Base-by-base conservation (phyloP, 2,113 vertebrate species). In the Benitochromis conjunctus region DNA sequence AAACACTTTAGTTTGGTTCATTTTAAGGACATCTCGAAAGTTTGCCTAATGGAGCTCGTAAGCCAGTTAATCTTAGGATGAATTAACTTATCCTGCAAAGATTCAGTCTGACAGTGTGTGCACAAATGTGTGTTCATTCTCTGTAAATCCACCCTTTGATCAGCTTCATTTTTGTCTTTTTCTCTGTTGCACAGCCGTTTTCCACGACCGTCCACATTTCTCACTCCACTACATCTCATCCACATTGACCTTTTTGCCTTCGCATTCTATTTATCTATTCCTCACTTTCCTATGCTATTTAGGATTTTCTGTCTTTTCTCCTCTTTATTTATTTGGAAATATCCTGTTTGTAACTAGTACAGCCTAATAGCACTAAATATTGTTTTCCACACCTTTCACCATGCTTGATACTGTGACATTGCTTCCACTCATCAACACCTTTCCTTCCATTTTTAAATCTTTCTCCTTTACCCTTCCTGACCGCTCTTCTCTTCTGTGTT, bases 161-260 rank as follows among this genome's bases (percentile, higher is more conserved):
- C 85, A 55, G 9, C 21, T 82, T 48, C n/a, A 8, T 7, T 86
- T 58, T 71, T 24, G 3, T 76, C 80, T 76, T 64, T 43, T 38
- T 31, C 29, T 62, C 57, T 81, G 57, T 53, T 62, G 48, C 62
- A 11, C 6, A 4, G 58, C 19, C 9, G 31, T 58, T 58, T 21
- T 76, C 54, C 14, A 34, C 11, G 43, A 51, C 43, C 21, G 7
- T 43, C 13, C 56, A 31, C 84, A n/a, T 71, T 82, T 66, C 46
- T 71, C 48, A 55, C 13, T 7, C 9, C 14, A 7, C 31, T 54
- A 9, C 53, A 21, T 80, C 66, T 64, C 60, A 29, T 86, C 53
- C 83, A 86, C n/a, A 3, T 43, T 88, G 74, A 81, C 82, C 85
- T 87, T 90, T 87, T 54, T 85, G 56, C 64, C 56, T 66, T 81